These are phyloP conservation scores for Phataginus tricuspis DNA, from an alignment of 2,797 vertebrate species.

Conservation along the genomic window DNA sequence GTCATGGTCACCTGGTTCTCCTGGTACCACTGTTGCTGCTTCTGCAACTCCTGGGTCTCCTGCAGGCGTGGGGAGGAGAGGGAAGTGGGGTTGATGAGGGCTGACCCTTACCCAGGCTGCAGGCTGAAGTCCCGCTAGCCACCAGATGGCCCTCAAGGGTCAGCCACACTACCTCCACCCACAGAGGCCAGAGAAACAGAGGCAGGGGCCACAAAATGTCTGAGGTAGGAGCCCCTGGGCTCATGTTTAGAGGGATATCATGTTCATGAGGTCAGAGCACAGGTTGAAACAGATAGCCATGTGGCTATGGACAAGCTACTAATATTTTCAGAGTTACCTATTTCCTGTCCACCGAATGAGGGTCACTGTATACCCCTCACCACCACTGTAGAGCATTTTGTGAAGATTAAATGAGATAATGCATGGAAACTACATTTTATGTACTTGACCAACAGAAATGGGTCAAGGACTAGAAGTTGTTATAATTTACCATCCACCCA, in stretches of 20 bases:
- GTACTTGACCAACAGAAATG: background rate
- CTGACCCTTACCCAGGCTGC: background rate
- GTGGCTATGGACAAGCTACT: background rate
- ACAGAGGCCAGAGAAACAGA: background rate
- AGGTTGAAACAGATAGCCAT: background rate
- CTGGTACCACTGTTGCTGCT: constrained; percentile 88
- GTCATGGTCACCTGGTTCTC: constrained; percentile 85
- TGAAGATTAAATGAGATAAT: background rate
- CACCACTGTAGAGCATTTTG: background rate
- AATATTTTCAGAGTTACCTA: background rate
- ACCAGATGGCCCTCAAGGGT: background rate
- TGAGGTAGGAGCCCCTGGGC: background rate
- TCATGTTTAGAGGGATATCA: background rate
- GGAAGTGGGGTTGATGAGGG: background rate
- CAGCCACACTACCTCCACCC: no score
- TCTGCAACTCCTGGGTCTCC: constrained; percentile 88
- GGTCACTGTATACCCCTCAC: background rate
- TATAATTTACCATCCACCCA: background rate
- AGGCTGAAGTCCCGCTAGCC: background rate
- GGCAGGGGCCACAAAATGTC: background rate
- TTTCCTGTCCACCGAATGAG: background rate
- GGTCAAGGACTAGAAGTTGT: background rate
- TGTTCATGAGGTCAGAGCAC: background rate
- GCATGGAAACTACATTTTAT: fast-evolving
- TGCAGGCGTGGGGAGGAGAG: constrained; percentile 52